These are phyloP conservation scores for Saccostrea cuccullata DNA, from an alignment of 1,140 invertebrate genomes.

Conservation along the genomic window DNA sequence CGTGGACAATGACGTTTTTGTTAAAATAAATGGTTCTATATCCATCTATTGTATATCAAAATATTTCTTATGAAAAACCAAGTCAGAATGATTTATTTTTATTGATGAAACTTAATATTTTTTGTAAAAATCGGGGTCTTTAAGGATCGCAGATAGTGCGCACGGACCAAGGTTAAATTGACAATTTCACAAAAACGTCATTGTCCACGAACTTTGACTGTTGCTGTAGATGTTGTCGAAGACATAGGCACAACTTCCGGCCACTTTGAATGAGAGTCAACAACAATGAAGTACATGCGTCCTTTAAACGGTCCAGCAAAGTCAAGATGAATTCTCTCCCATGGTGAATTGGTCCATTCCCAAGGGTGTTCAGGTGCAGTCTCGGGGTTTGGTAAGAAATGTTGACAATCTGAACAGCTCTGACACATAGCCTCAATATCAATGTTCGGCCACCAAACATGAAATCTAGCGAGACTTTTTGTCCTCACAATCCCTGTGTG, in stretches of 20 bases:
- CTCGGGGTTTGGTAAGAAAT: background rate
- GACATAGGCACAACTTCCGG: constrained; percentile 50
- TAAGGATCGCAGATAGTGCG: too few relatives aligned
- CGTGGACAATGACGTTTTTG: too few relatives aligned
- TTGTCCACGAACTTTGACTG: constrained; percentile 72
- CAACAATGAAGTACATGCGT: constrained; percentile 56
- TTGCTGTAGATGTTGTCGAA: constrained; percentile 49
- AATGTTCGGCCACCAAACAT: constrained; percentile 80
- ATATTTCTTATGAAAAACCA: too few relatives aligned
- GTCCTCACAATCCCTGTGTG: constrained; percentile 81
- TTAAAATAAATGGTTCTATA: too few relatives aligned
- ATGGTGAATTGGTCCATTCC: constrained; percentile 56
- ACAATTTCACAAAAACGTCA: too few relatives aligned
- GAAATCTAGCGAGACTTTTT: constrained; percentile 80
- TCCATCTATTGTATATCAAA: too few relatives aligned
- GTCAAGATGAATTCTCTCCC: constrained; percentile 61
- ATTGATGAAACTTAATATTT: too few relatives aligned
- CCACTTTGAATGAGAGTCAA: constrained; percentile 63
- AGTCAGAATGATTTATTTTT: too few relatives aligned
- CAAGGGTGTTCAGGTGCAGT: constrained; percentile 44
- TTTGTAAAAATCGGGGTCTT: too few relatives aligned
- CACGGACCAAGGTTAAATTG: too few relatives aligned
- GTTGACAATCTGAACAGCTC: constrained; percentile 76
- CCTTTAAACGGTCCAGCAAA: constrained; percentile 63
- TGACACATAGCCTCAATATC: constrained; percentile 77